These are phyloP conservation scores for Pyrgus malvae DNA, from an alignment of 2,888 invertebrate genomes.

Conservation along the genomic window DNA sequence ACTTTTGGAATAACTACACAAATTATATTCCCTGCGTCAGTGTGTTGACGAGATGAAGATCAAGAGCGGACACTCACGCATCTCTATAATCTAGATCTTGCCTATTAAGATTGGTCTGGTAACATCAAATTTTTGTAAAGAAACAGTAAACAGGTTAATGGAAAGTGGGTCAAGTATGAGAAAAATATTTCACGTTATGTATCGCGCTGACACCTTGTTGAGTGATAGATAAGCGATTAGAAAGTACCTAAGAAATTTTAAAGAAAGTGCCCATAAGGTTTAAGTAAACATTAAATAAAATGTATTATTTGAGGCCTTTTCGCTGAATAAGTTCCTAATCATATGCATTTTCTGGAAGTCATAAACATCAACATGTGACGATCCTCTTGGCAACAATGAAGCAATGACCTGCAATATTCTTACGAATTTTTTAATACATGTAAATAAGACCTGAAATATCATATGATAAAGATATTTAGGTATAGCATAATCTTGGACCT, in stretches of 20 bases:
- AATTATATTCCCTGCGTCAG: conserved; percentile 78
- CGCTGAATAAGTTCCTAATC: background rate
- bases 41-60: conserved; percentile 66
- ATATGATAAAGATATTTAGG: too few species aligned
- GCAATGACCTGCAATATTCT: background rate
- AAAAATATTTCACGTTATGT: background rate
- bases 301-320: background rate
- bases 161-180: conserved; percentile 17
- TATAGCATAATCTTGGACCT: too few species aligned
- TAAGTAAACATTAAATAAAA: background rate
- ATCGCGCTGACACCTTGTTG: background rate
- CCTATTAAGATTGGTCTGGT: conserved; percentile 5
- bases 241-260: background rate
- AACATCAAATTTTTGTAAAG: background rate
- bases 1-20: conserved; percentile 78
- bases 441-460: too few species aligned
- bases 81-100: conserved; percentile 13
- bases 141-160: background rate
- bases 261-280: too few species aligned
- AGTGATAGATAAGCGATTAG: background rate
- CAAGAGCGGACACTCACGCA: conserved; percentile 48
- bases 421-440: background rate
- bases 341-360: background rate
- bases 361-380: background rate
- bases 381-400: conserved; percentile 9